phyloP scores from a whole-genome alignment of 92 coral and sea anemone genomes.

The Phymanthus crucifer region DNA sequence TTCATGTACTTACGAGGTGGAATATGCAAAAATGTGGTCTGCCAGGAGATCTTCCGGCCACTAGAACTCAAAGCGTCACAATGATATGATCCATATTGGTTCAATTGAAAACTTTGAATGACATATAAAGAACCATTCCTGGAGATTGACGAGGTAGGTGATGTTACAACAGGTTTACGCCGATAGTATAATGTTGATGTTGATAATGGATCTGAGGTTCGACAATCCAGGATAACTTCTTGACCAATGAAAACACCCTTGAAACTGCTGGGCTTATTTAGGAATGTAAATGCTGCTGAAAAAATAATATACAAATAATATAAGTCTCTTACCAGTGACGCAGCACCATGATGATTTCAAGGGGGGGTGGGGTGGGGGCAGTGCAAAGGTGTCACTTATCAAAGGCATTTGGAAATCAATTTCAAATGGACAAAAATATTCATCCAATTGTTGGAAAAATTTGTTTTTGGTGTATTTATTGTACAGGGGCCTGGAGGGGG shows the following conservation, averaged over 20 bases:
- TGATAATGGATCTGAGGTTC: conserved; percentile 29
- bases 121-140: conserved; percentile 26
- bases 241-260: neutral
- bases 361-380: too few species aligned
- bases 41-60: conserved; percentile 18
- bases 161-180: neutral
- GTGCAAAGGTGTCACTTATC: too few species aligned
- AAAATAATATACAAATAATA: neutral
- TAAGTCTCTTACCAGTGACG: neutral
- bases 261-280: neutral
- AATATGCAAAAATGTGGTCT: neutral
- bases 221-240: conserved; percentile 21
- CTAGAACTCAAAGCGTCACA: neutral
- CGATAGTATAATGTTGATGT: conserved; percentile 2
- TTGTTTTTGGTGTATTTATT: too few species aligned
- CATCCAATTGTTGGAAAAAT: too few species aligned
- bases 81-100: neutral
- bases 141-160: neutral
- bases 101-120: neutral
- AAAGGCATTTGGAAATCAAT: too few species aligned
- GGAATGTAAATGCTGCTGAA: neutral
- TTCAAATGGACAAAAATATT: too few species aligned
- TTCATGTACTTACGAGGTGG: neutral
- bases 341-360: neutral
- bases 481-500: too few species aligned